Evolutionary conservation across 2,797 vertebrate species (phyloP).

Genomic region (Pterois miles): DNA sequence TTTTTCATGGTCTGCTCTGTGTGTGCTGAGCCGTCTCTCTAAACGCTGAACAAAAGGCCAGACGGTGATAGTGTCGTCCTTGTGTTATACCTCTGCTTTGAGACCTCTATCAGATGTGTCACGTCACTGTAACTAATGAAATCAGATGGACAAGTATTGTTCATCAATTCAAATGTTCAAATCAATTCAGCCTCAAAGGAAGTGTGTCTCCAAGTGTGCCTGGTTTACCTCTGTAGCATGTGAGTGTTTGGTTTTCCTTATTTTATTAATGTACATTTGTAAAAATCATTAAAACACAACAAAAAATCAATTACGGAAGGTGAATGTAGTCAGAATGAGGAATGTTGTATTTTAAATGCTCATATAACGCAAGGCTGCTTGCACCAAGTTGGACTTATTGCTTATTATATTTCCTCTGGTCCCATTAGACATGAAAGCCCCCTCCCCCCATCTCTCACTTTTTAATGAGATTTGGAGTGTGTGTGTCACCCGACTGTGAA

Average conservation of each 20-base stretch:
- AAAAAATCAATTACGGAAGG: not conserved
- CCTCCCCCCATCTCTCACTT: conserved; percentile 57
- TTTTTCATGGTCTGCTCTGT: conserved; percentile 16
- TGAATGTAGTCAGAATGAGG: not conserved
- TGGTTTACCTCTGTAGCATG: not conserved
- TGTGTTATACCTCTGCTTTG: conserved; percentile 28
- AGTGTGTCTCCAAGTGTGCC: conserved; percentile 1
- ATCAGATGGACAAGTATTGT: conserved; percentile 67
- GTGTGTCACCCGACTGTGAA: conserved; percentile 77
- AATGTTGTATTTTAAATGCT: not conserved
- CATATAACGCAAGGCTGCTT: not conserved
- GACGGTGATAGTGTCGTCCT: conserved; percentile 40
- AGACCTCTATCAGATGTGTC: conserved; percentile 69
- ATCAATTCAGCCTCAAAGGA: conserved; percentile 55
- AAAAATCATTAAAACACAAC: not conserved
- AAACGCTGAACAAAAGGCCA: conserved; percentile 56
- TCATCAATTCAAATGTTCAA: no score
- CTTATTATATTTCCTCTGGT: conserved; percentile 20
- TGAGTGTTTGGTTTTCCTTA: not conserved
- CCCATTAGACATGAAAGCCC: conserved; percentile 50
- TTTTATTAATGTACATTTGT: not conserved
- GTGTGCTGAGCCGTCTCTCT: conserved; percentile 15
- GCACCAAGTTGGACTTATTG: not conserved
- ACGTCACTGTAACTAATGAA: conserved; percentile 70
- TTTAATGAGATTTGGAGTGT: conserved; percentile 80